These are phyloP conservation scores for Oopsacas minuta DNA, from an alignment of 37 sponge, comb jelly and placozoan genomes.

Conservation along the genomic window DNA sequence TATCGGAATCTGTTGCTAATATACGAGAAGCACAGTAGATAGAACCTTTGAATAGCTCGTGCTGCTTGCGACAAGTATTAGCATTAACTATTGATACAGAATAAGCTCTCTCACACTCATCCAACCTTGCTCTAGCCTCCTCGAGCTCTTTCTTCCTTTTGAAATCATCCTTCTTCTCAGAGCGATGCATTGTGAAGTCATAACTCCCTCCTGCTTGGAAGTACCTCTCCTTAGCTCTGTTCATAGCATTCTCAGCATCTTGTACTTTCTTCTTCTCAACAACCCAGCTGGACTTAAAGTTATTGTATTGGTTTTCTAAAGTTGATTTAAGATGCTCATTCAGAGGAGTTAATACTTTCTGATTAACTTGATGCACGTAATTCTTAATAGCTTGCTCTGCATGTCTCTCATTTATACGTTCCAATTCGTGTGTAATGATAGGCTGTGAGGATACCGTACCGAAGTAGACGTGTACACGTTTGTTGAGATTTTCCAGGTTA, in stretches of 20 bases:
- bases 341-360: not conserved
- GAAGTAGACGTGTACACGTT: not conserved
- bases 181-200: slow-evolving; percentile 6
- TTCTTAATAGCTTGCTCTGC: slow-evolving; percentile 10
- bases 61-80: slow-evolving; percentile 15
- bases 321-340: not conserved
- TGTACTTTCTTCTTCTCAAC: slow-evolving; percentile 10
- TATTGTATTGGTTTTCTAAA: not conserved
- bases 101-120: not conserved
- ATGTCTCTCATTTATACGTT: not conserved
- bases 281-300: slow-evolving; percentile 1
- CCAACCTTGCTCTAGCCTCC: not conserved
- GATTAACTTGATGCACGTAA: not conserved
- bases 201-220: slow-evolving; percentile 1
- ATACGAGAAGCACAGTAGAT: slow-evolving; percentile 16
- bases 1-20: not conserved
- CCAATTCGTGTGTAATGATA: not conserved
- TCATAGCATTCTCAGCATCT: not conserved
- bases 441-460: not conserved
- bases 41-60: slow-evolving; percentile 8
- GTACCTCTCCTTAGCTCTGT: not conserved
- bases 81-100: not conserved
- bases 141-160: slow-evolving; percentile 16
- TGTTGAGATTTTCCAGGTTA: not conserved
- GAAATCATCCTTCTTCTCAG: slow-evolving; percentile 44